Percentiles rank a stretch among this genome's conserved stretches.
These are phyloP conservation scores for Solenodon paradoxus DNA, from an alignment of 2,113 vertebrate genomes.

Conservation along the genomic window DNA sequence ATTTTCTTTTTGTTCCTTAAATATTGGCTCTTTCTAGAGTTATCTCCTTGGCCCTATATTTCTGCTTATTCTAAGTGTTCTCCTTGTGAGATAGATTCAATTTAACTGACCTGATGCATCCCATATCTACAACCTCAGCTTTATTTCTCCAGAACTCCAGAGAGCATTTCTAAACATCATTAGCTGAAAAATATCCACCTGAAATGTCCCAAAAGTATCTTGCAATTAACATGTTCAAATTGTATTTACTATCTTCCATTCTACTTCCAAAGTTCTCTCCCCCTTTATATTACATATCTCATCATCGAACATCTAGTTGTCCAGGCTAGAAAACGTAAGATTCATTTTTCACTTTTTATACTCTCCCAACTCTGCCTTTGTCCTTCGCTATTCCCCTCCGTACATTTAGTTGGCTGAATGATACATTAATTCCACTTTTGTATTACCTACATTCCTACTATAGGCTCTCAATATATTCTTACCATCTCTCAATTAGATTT, in stretches of 20 bases:
- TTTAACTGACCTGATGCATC: background rate
- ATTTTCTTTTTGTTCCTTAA: conserved; percentile 30
- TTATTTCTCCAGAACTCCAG: background rate
- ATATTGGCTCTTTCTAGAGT: background rate
- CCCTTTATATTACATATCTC: background rate
- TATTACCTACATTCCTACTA: background rate
- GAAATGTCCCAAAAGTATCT: background rate
- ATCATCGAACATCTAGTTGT: background rate
- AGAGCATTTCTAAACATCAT: background rate
- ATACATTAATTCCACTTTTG: background rate
- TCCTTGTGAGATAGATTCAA: background rate
- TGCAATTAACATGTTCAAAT: background rate
- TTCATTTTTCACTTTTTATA: background rate
- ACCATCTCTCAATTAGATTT: background rate
- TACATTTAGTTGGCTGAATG: background rate
- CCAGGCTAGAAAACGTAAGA: background rate
- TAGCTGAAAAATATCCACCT: background rate
- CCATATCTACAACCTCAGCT: background rate
- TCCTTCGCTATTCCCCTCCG: background rate
- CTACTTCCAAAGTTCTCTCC: background rate
- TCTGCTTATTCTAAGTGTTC: background rate
- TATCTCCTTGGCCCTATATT: background rate
- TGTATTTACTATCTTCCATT: background rate
- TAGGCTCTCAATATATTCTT: background rate
- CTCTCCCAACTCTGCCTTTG: background rate